Evolutionary conservation across 2,888 invertebrate species (phyloP).

Genomic region (Coronaproctus castanopsis): DNA sequence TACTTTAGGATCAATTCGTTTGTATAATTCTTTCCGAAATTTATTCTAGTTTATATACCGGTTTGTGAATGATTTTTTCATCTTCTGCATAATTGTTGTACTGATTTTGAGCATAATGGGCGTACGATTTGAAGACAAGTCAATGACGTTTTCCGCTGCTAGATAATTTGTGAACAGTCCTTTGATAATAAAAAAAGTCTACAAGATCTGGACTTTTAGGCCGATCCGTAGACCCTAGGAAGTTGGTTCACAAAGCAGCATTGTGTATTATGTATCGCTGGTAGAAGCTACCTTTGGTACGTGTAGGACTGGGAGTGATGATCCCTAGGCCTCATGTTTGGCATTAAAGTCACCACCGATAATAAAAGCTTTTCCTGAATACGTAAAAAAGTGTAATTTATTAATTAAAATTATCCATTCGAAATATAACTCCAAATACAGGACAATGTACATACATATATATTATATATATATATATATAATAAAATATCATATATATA

Average conservation of each 20-base stretch:
- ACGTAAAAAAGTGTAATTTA: no score
- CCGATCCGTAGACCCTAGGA: neutral
- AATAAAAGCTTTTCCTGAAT: no score
- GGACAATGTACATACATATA: no score
- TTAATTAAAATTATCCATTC: no score
- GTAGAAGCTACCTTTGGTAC: no score
- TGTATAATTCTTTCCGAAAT: neutral
- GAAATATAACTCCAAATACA: no score
- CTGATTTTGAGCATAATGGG: neutral
- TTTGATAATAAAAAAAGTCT: neutral
- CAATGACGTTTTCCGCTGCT: neutral
- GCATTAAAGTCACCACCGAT: no score
- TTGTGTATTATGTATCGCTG: neutral
- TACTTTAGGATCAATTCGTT: neutral
- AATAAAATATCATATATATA: no score
- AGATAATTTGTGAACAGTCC: neutral
- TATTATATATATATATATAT: no score
- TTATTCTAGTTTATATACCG: neutral
- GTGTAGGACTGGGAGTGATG: no score
- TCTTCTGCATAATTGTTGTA: neutral
- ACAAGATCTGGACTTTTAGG: neutral
- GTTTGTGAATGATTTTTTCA: neutral
- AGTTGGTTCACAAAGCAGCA: neutral
- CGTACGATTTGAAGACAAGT: neutral
- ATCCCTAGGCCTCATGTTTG: no score